A percentile compares a stretch with the other conserved stretches of the same genome.
phyloP scores from a whole-genome alignment of 2,797 vertebrate genomes.

The Todus mexicanus region DNA sequence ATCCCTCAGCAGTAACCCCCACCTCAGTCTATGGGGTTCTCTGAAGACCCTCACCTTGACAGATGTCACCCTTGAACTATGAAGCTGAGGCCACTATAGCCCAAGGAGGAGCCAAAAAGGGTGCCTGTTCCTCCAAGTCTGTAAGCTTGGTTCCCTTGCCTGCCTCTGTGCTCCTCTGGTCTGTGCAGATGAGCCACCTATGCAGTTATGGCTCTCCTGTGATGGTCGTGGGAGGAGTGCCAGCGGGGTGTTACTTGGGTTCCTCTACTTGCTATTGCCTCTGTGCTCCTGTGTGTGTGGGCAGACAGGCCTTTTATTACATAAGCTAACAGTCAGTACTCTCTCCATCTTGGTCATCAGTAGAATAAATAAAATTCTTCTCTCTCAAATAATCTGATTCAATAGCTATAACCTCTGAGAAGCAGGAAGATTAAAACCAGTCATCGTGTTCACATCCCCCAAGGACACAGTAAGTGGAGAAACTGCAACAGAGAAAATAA shows the following conservation, averaged over 20 bases:
- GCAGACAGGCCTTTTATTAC: background rate
- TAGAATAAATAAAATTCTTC: background rate
- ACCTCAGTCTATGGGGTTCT: too few relatives aligned
- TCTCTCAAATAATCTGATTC: background rate
- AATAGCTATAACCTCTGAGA: background rate
- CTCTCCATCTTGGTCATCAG: background rate
- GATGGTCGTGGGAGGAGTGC: background rate
- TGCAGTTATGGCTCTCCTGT: background rate
- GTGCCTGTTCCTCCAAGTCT: background rate
- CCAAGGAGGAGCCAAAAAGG: background rate
- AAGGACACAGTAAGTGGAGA: background rate
- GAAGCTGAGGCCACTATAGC: background rate
- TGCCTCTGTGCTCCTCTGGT: background rate
- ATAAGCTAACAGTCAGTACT: background rate
- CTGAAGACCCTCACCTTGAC: too few relatives aligned
- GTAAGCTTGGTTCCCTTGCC: background rate
- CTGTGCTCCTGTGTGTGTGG: background rate
- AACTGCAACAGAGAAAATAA: background rate
- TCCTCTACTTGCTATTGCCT: background rate
- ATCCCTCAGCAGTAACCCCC: too few relatives aligned
- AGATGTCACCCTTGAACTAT: too few relatives aligned
- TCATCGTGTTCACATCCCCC: background rate
- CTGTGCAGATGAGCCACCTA: background rate
- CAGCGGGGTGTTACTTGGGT: background rate
- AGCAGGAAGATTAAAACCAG: background rate